phyloP scores from a whole-genome alignment of 1,140 invertebrate species.

The honey bee (Apis mellifera) region Amel_HAv3.1 CM009931.2:24363001-24363500 shows the following conservation, averaged over 20 bases:
- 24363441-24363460: not conserved
- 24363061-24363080: too few relatives aligned
- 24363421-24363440: not conserved
- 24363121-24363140: not conserved
- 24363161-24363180: too few relatives aligned
- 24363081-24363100: not conserved
- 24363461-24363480: not conserved
- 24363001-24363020: too few relatives aligned
- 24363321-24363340: slow-evolving; percentile 47
- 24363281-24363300: slow-evolving; percentile 6
- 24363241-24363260: not conserved
- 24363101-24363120: not conserved
- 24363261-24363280: not conserved
- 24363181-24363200: slow-evolving; percentile 7
- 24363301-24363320: slow-evolving; percentile 33
- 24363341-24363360: slow-evolving; percentile 30
- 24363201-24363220: slow-evolving; percentile 43
- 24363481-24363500: too few relatives aligned
- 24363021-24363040: too few relatives aligned
- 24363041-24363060: too few relatives aligned
- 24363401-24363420: not conserved
- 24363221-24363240: slow-evolving; percentile 24
- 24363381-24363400: too few relatives aligned
- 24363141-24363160: not conserved
- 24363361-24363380: slow-evolving; percentile 2